Conservation (phyloP, 2,113 vertebrate genomes). For the Myodes glareolus region DNA sequence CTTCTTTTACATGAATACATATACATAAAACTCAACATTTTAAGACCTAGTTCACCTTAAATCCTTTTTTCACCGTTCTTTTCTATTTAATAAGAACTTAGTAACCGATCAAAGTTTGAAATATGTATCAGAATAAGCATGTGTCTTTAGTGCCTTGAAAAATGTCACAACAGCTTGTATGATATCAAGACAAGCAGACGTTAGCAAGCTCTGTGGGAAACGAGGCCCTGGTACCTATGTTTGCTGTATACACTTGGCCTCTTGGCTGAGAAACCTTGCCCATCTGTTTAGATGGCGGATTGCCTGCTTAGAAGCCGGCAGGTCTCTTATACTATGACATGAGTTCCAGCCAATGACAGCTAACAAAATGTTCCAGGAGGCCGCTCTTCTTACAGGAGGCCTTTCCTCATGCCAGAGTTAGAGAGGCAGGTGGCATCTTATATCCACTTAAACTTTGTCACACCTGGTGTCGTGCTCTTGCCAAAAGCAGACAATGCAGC, state of each 20-base stretch:
- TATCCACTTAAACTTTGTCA: conserved; percentile 59
- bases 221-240: conserved; percentile 40
- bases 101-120: conserved; percentile 26
- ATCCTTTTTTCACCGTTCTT: background rate
- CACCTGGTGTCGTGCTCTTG: conserved; percentile 73
- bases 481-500: conserved; percentile 64
- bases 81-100: background rate
- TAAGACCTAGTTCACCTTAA: background rate
- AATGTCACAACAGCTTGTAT: background rate
- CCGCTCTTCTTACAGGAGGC: conserved; percentile 60
- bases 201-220: conserved; percentile 64
- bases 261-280: conserved; percentile 78
- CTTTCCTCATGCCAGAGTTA: conserved; percentile 33
- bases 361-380: conserved; percentile 55
- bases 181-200: conserved; percentile 64
- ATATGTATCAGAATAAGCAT: conserved; percentile 34
- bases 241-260: conserved; percentile 67
- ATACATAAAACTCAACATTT: background rate
- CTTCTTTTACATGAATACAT: background rate
- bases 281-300: conserved; percentile 82
- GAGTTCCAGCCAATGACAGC: conserved; percentile 68
- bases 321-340: conserved; percentile 32
- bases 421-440: background rate
- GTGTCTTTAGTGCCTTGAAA: conserved; percentile 19
- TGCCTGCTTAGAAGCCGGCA: conserved; percentile 69